A percentile compares a stretch with the other conserved stretches of the same genome.
phyloP scores from a whole-genome alignment of 2,888 invertebrate genomes.

The Macrosiphum euphorbiae region DNA sequence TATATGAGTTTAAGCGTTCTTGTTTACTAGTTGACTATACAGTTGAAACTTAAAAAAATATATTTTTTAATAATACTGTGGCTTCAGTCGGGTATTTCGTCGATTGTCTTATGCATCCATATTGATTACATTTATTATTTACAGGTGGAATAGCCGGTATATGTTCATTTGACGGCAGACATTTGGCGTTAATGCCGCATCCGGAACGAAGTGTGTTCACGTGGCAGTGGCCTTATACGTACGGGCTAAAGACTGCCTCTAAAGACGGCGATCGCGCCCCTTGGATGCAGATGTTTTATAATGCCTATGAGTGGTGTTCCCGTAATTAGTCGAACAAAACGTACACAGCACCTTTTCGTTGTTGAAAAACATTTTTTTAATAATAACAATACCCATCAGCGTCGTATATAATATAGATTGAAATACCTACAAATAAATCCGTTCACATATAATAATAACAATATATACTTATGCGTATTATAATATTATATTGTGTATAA shows the following conservation, averaged over 20 bases:
- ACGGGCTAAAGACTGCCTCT: slow-evolving; percentile 68
- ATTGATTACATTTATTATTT: slow-evolving; percentile 35
- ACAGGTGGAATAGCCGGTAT: slow-evolving; percentile 88
- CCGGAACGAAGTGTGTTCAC: slow-evolving; percentile 92
- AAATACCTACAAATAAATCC: not conserved
- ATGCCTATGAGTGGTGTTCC: slow-evolving; percentile 82
- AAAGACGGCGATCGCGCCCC: slow-evolving; percentile 75
- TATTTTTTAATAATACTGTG: no score
- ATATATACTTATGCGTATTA: not conserved
- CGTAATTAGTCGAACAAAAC: slow-evolving; percentile 5
- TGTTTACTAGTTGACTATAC: no score
- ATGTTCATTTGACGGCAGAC: slow-evolving; percentile 90
- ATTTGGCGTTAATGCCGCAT: slow-evolving; percentile 98
- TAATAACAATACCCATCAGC: not conserved
- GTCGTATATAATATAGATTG: not conserved
- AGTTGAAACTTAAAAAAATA: no score
- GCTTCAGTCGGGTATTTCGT: not conserved
- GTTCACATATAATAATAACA: not conserved
- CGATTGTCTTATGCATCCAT: not conserved
- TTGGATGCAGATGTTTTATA: slow-evolving; percentile 92
- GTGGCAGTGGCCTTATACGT: slow-evolving; percentile 89
- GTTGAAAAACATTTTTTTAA: not conserved
- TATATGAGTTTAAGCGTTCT: no score
- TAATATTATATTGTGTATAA: not conserved
- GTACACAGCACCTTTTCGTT: not conserved